Conservation (phyloP, 2,797 vertebrate genomes). For the Varecia variegata region DNA sequence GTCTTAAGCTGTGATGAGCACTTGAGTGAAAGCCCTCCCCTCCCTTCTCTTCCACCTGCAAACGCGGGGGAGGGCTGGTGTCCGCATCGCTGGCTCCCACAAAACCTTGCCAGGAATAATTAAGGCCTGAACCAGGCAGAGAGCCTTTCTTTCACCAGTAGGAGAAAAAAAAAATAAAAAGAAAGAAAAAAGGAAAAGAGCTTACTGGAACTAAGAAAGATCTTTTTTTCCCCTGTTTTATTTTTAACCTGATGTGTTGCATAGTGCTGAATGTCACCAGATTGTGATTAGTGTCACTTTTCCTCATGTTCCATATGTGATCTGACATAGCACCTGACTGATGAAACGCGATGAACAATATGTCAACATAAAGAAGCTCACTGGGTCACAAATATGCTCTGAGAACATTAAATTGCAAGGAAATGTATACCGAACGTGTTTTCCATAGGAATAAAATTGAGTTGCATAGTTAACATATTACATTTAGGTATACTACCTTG, state of each 20-base stretch:
- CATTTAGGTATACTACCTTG: constrained; percentile 54
- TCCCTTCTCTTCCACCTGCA: constrained; percentile 78
- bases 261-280: constrained; percentile 73
- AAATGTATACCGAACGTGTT: constrained; percentile 45
- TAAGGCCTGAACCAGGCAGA: constrained; percentile 78
- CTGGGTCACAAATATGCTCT: constrained; percentile 64
- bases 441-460: constrained; percentile 68
- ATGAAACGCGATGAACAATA: constrained; percentile 75
- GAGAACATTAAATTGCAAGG: constrained; percentile 70
- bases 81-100: constrained; percentile 78
- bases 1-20: constrained; percentile 69
- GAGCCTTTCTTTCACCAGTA: constrained; percentile 59
- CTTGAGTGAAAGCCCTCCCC: constrained; percentile 76
- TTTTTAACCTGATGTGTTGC: constrained; percentile 80
- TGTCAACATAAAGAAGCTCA: constrained; percentile 75
- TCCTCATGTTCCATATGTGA: constrained; percentile 79
- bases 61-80: constrained; percentile 73
- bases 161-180: not conserved
- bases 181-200: constrained; percentile 29
- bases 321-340: constrained; percentile 73
- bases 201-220: constrained; percentile 72
- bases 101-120: constrained; percentile 81
- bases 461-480: constrained; percentile 57
- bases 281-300: constrained; percentile 80
- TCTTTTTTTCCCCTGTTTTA: constrained; percentile 74